Conservation (phyloP, 2,888 invertebrate species). For the Hemicrepidius hirtus region DNA sequence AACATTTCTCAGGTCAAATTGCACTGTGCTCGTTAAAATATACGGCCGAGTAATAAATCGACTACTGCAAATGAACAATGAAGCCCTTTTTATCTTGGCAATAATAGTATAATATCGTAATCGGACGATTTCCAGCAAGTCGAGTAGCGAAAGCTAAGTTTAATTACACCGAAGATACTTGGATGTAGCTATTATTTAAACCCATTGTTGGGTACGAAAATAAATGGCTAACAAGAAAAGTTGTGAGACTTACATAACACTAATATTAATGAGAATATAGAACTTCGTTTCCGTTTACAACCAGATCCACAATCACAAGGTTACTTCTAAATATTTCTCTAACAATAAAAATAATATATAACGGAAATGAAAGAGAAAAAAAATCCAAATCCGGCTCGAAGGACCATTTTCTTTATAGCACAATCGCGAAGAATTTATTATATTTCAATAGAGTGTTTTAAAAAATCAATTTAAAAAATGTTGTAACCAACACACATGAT, state of each 20-base stretch:
- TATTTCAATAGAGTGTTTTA: no score
- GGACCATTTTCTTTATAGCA: no score
- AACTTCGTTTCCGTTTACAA: no score
- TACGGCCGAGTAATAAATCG: conserved; percentile 49
- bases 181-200: conserved; percentile 40
- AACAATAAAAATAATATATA: no score
- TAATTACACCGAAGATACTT: conserved; percentile 35
- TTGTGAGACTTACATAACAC: background rate
- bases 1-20: conserved; percentile 53
- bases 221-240: conserved; percentile 16
- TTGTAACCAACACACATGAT: background rate
- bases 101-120: conserved; percentile 35
- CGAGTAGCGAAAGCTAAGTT: conserved; percentile 33
- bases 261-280: background rate
- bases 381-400: no score
- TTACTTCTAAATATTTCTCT: no score
- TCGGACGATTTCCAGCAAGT: conserved; percentile 20
- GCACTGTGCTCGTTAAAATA: conserved; percentile 55
- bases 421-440: no score
- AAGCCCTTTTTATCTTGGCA: conserved; percentile 36
- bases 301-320: no score
- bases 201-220: conserved; percentile 26
- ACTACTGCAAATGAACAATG: conserved; percentile 39
- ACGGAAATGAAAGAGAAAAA: no score
- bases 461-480: no score